Evolutionary conservation across 2,797 vertebrate genomes (phyloP).

Genomic region (Paratrypauchen microcephalus): DNA sequence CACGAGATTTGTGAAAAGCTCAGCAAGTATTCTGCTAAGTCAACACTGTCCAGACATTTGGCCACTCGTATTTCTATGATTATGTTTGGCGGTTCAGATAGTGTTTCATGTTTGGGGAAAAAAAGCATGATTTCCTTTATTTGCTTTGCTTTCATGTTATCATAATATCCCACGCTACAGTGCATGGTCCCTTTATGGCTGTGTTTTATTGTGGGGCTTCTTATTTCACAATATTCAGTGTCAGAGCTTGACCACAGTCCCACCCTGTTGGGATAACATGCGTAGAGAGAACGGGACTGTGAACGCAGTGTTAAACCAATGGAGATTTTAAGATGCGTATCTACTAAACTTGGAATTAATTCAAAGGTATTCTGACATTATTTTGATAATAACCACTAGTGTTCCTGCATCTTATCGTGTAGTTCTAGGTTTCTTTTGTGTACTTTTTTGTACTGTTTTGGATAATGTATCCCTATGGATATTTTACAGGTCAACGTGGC

Average conservation of each 20-base stretch:
- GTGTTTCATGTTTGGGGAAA: conserved; percentile 43
- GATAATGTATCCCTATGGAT: no score
- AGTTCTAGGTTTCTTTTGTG: no score
- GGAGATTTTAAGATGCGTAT: neutral
- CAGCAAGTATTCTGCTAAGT: conserved; percentile 56
- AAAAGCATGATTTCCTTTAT: conserved; percentile 21
- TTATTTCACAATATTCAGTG: conserved; percentile 3
- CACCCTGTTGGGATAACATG: neutral
- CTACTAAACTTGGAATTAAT: no score
- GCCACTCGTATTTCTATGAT: conserved; percentile 30
- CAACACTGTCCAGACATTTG: conserved; percentile 51
- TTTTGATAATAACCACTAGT: no score
- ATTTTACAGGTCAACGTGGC: no score
- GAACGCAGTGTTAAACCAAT: neutral
- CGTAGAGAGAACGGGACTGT: neutral
- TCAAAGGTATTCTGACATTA: no score
- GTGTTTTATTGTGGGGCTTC: neutral
- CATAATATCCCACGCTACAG: conserved; percentile 4
- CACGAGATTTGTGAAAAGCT: conserved; percentile 42
- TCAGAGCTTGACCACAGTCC: neutral
- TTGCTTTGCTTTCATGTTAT: conserved; percentile 32
- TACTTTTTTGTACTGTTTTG: no score
- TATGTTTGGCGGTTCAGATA: conserved; percentile 54
- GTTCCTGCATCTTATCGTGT: no score
- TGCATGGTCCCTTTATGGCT: neutral